These are phyloP conservation scores for Cromileptes altivelis DNA, from an alignment of 2,113 vertebrate species.

Conservation along the genomic window DNA sequence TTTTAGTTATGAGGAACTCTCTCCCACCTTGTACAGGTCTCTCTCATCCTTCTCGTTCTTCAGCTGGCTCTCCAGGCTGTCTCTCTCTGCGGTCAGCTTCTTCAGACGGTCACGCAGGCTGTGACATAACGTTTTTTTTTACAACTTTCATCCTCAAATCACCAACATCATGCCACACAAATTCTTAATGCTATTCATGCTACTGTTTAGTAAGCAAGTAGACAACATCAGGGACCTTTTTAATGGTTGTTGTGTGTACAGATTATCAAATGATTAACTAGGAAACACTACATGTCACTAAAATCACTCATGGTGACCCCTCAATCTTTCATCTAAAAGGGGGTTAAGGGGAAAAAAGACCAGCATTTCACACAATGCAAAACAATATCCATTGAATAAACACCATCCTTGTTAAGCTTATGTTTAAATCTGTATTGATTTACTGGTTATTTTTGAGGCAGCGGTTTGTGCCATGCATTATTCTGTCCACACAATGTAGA, in stretches of 20 bases:
- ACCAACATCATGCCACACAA: not conserved
- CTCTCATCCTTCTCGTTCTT: constrained; percentile 98
- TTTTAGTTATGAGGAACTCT: not conserved
- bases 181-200: not conserved
- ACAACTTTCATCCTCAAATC: not conserved
- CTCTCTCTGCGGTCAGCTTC: constrained; percentile 90
- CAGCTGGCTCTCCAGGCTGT: constrained; percentile 91
- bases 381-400: not conserved
- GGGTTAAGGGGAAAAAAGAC: not conserved
- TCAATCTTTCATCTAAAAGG: not conserved
- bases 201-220: not conserved
- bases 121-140: constrained; percentile 11
- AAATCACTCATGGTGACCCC: not conserved
- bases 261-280: not conserved
- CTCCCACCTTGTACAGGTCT: constrained; percentile 92
- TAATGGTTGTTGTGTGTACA: not conserved
- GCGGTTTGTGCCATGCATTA: not conserved
- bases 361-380: not conserved
- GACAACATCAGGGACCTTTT: not conserved
- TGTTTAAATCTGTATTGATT: not conserved
- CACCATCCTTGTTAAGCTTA: not conserved
- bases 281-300: not conserved
- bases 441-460: not conserved
- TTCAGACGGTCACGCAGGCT: constrained; percentile 94
- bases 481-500: not conserved